Conservation (phyloP, 2,113 vertebrate species). For the Ctenomys sociabilis region DNA sequence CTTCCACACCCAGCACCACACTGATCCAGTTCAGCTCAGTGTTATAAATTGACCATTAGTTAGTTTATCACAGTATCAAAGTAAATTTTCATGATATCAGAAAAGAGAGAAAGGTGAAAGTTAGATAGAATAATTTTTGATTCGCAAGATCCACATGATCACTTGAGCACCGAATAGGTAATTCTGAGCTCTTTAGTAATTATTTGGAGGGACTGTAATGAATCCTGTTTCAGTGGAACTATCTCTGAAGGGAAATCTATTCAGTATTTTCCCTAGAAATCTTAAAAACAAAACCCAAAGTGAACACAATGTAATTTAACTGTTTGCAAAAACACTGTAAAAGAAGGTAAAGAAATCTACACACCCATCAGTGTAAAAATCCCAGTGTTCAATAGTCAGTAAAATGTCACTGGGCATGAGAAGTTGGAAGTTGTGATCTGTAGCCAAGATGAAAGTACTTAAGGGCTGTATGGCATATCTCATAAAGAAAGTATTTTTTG, state of each 20-base stretch:
- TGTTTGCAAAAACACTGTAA: not conserved
- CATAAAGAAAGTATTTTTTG: not conserved
- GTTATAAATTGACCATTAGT: not conserved
- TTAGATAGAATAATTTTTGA: not conserved
- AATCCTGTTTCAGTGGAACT: not conserved
- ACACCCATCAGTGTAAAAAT: not conserved
- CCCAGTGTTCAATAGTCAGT: not conserved
- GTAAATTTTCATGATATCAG: not conserved
- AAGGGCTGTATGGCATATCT: no score
- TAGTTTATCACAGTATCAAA: not conserved
- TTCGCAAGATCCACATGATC: not conserved
- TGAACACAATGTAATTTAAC: not conserved
- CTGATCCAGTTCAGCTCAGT: not conserved
- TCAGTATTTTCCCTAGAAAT: not conserved
- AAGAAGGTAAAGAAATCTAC: not conserved
- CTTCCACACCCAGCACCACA: not conserved
- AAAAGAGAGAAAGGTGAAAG: not conserved
- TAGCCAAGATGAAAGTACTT: not conserved
- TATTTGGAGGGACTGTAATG: not conserved
- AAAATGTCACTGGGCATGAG: not conserved
- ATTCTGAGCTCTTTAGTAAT: not conserved
- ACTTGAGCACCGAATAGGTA: not conserved
- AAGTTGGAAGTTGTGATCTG: not conserved
- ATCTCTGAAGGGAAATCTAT: not conserved
- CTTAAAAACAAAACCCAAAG: not conserved